Conservation (phyloP, 2,888 invertebrate genomes). For the Drosophila paramelanica region DNA sequence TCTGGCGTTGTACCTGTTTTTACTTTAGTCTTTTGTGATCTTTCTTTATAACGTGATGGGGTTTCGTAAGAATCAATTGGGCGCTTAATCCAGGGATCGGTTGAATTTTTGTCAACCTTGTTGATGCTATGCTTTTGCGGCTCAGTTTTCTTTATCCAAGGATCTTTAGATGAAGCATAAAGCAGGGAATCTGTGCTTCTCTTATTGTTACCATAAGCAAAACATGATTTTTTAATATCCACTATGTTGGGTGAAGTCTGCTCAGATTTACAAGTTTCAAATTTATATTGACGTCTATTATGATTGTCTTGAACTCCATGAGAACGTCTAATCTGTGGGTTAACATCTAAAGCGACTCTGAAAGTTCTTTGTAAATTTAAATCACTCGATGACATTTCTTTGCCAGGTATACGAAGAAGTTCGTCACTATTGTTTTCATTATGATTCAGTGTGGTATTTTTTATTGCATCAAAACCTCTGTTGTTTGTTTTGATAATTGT, state of each 20-base stretch:
- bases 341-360: constrained; percentile 29
- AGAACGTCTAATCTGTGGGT: constrained; percentile 19
- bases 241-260: constrained; percentile 84
- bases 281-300: constrained; percentile 29
- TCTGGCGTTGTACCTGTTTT: constrained; percentile 75
- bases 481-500: constrained; percentile 30
- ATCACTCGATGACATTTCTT: constrained; percentile 22
- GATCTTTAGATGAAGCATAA: constrained; percentile 82
- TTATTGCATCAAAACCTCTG: constrained; percentile 16
- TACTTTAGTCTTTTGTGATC: constrained; percentile 55
- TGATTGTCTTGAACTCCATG: constrained; percentile 58
- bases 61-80: constrained; percentile 25
- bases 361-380: constrained; percentile 20
- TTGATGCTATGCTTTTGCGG: constrained; percentile 33
- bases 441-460: constrained; percentile 7
- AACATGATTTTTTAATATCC: constrained; percentile 61
- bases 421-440: constrained; percentile 10
- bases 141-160: constrained; percentile 84
- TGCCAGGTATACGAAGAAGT: constrained; percentile 1
- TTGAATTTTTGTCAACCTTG: constrained; percentile 26
- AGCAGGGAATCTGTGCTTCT: constrained; percentile 83
- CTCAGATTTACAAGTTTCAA: constrained; percentile 83
- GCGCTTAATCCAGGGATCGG: constrained; percentile 82
- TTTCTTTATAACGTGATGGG: constrained; percentile 20
- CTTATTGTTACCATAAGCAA: constrained; percentile 74